phyloP scores from a whole-genome alignment of 2,888 invertebrate species.

The Tetrapedia diversipes region DNA sequence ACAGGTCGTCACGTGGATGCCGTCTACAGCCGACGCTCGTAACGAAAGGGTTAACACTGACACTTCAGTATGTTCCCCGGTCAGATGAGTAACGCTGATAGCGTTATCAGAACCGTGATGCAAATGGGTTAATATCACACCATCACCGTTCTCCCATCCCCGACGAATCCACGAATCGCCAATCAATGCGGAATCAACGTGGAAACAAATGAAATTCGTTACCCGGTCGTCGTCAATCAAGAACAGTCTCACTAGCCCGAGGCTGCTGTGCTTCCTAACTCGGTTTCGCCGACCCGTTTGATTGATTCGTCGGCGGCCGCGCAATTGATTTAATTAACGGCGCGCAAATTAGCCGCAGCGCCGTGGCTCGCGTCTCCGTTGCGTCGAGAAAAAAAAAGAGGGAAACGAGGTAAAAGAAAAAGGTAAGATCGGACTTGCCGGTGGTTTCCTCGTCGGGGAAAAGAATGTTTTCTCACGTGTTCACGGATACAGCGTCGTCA shows the following conservation, averaged over 20 bases:
- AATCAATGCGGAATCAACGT: too few species aligned
- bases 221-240: slow-evolving; percentile 1
- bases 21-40: too few species aligned
- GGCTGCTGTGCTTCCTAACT: slow-evolving; percentile 6
- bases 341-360: slow-evolving; percentile 28
- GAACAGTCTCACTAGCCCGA: not conserved
- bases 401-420: not conserved
- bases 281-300: slow-evolving; percentile 20
- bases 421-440: not conserved
- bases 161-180: too few species aligned
- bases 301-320: slow-evolving; percentile 23
- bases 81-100: too few species aligned
- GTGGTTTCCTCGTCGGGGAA: slow-evolving; percentile 11
- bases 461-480: slow-evolving; percentile 65
- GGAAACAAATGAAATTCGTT: slow-evolving; percentile 22
- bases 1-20: too few species aligned
- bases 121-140: not conserved
- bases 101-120: too few species aligned
- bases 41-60: too few species aligned
- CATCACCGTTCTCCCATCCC: not conserved
- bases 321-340: slow-evolving; percentile 37
- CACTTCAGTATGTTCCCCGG: too few species aligned
- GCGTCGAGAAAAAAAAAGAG: too few species aligned
- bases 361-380: not conserved
- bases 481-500: slow-evolving; percentile 56